Conservation (phyloP, 2,113 vertebrate species). For the Syrrhaptes paradoxus region DNA sequence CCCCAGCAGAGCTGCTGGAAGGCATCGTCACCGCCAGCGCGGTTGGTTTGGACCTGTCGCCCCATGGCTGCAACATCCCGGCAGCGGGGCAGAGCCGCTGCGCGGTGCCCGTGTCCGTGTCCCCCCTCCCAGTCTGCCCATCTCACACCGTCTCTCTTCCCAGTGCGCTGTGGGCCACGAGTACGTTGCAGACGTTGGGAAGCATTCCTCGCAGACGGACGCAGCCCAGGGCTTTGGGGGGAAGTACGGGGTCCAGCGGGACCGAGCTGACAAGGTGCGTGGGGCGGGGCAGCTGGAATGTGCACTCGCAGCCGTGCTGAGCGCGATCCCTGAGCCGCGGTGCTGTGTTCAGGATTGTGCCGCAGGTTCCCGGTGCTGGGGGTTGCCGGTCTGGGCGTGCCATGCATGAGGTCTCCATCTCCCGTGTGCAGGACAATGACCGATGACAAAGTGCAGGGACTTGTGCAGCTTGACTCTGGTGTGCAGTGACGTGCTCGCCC, state of each 20-base stretch:
- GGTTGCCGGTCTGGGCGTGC: neutral
- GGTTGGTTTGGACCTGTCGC: neutral
- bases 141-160: neutral
- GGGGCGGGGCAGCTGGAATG: neutral
- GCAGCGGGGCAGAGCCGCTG: neutral
- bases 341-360: neutral
- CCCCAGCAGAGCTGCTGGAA: neutral
- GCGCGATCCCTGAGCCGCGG: neutral
- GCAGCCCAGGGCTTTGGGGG: constrained; percentile 91
- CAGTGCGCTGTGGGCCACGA: constrained; percentile 90
- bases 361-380: neutral
- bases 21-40: rapidly evolving
- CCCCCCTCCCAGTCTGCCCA: neutral
- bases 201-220: constrained; percentile 94
- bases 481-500: rapidly evolving
- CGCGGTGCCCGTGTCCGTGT: neutral
- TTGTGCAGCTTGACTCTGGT: neutral
- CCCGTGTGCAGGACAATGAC: neutral
- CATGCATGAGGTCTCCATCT: rapidly evolving
- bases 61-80: rapidly evolving
- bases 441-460: neutral
- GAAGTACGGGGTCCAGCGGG: constrained; percentile 91
- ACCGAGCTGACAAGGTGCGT: constrained; percentile 89
- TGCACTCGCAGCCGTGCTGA: rapidly evolving
- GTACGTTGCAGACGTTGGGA: constrained; percentile 84